Base-by-base conservation (phyloP, 2,797 vertebrate genomes). In the Spinibarbus caldwelli region DNA sequence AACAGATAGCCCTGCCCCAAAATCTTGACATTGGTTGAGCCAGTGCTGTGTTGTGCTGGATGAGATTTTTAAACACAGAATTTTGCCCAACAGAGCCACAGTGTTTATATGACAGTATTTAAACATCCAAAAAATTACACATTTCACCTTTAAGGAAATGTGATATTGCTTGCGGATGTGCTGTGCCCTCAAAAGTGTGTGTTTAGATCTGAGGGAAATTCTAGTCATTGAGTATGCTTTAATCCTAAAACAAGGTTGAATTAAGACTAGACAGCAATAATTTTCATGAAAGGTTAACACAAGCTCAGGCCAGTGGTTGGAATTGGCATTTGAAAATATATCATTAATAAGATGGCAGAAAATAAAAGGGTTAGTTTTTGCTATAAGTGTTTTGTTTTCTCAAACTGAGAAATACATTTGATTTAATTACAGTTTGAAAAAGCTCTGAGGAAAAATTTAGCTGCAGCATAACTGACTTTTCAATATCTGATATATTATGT, bases 381-480 rank as follows among this genome's bases (percentile, higher is more conserved):
- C n/a, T 59, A 2, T 26, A 59, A n/a, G n/a, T n/a, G n/a, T 82
- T 5, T 26, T 70, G 15, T 86, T 62, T 75, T 36, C 26, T 75
- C 34, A 43, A 26, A 68, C 17, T 75, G 11, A 43, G 29, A 62
- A 31, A 23, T 45, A 41, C 19, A 26, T 49, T 41, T 80, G n/a
- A 38, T 31, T 41, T 41, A 19, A 57, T 64, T 80, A 49, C 11
- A 43, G 7, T 49, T 15, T 19, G 21, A n/a, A 71, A 49, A 34
- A 52, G 88, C 43, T 85, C 59, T 80, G 72, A 54, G 36, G 78
- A 84, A 86, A 49, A n/a, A 3, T 76, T 85, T 86, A 86, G 85
- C 80, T 75, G 36, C 15, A 34, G 21, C 26, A 59, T n/a, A 59
- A 14, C 36, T 14, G 11, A 80, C 49, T 80, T 80, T 66, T 67